A percentile compares a stretch with the other conserved stretches of the same genome.
Conservation (phyloP, 2,113 vertebrate genomes). For the Sisor rabdophorus region DNA sequence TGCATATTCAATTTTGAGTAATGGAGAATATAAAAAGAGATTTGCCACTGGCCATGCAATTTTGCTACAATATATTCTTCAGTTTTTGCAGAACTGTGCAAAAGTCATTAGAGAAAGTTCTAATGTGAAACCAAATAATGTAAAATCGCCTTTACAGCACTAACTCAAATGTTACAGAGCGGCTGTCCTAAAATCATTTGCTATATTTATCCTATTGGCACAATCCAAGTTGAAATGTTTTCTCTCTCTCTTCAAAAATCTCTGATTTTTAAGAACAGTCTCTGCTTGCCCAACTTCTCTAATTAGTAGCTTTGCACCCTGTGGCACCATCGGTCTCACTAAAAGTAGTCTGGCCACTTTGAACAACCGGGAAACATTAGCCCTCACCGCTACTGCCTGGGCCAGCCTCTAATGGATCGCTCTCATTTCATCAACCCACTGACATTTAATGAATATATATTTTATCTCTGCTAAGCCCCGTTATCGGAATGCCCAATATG, state of each 20-base stretch:
- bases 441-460: conserved; percentile 85
- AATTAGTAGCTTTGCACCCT: conserved; percentile 63
- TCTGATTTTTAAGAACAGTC: conserved; percentile 53
- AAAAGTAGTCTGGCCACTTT: conserved; percentile 68
- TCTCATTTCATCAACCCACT: conserved; percentile 82
- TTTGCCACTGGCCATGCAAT: conserved; percentile 64
- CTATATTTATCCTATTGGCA: conserved; percentile 18
- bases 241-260: conserved; percentile 50
- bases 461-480: conserved; percentile 76
- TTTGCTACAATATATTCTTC: conserved; percentile 48
- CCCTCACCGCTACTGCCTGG: conserved; percentile 58
- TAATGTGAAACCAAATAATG: conserved; percentile 42
- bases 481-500: conserved; percentile 78
- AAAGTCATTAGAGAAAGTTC: conserved; percentile 37
- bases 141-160: conserved; percentile 1
- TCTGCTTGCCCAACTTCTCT: conserved; percentile 51
- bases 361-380: conserved; percentile 76
- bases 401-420: conserved; percentile 77
- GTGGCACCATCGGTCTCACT: conserved; percentile 61
- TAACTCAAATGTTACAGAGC: neutral
- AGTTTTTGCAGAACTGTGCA: conserved; percentile 36
- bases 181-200: conserved; percentile 10
- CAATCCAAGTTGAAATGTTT: conserved; percentile 29
- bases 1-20: conserved; percentile 67
- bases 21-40: conserved; percentile 61